Percentiles rank a stretch among this genome's conserved stretches.
These are phyloP conservation scores for Fragum sueziense DNA, from an alignment of 2,888 invertebrate genomes.

Conservation along the genomic window DNA sequence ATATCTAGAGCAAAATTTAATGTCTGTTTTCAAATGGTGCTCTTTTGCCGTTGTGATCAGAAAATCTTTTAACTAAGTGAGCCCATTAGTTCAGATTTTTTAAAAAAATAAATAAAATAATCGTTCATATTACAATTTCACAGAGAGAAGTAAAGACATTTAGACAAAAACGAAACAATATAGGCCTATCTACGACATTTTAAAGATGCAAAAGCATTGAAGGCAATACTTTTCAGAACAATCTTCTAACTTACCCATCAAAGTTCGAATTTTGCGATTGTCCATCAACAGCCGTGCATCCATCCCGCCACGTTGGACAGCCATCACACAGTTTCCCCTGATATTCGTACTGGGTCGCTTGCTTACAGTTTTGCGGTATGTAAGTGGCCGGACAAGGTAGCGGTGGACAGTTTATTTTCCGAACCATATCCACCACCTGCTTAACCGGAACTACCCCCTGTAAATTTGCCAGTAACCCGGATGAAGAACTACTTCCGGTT, in stretches of 20 bases:
- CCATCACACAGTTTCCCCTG: conserved; percentile 40
- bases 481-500: background rate
- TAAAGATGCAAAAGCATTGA: too few relatives aligned
- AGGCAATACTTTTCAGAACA: too few relatives aligned
- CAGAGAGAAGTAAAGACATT: too few relatives aligned
- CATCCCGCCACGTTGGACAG: conserved; percentile 46
- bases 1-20: too few relatives aligned
- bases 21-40: too few relatives aligned
- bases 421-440: conserved; percentile 19
- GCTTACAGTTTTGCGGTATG: conserved; percentile 40
- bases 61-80: too few relatives aligned
- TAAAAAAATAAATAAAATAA: too few relatives aligned
- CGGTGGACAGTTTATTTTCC: conserved; percentile 31
- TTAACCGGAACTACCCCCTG: conserved; percentile 32
- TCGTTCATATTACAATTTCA: too few relatives aligned
- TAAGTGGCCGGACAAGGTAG: conserved; percentile 42
- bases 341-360: conserved; percentile 32
- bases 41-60: too few relatives aligned
- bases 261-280: conserved; percentile 31
- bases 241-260: conserved; percentile 47
- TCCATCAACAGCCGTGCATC: conserved; percentile 19
- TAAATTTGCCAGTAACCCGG: background rate
- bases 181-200: too few relatives aligned
- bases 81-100: too few relatives aligned
- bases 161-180: too few relatives aligned